Base-by-base conservation (phyloP, 2,797 vertebrate species). In the Thunnus albacares region DNA sequence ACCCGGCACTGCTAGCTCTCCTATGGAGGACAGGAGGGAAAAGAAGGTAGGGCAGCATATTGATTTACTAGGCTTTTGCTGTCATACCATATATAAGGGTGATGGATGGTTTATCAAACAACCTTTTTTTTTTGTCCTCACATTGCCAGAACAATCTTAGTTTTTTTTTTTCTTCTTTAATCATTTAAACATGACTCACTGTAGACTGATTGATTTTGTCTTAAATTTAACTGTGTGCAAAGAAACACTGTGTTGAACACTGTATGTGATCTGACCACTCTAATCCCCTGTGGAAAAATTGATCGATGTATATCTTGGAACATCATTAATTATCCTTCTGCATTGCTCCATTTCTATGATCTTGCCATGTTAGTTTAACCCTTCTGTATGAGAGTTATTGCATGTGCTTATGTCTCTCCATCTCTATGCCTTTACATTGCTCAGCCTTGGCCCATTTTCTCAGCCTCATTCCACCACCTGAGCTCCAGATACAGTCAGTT, bases 1-100 rank as follows among this genome's bases (percentile, higher is more conserved):
- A 90, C 96, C 97, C 75, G 90, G 95, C 90, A 94, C 97, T 89
- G 94, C 95, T 92, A 97, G 96, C 89, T 94, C 96, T 89, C 94
- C 96, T 88, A 96, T 97, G 95, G 98, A 98, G 94, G 97, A 97
- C 88, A 97, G 96, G 91, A 96, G 93, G 80, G 97, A 97, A 93
- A 94, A 95, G 91, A 98, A 97, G 97, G 98, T 98, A 97, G 71
- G 89, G 72, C 72, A 51, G 43, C 41, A 11, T 69, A 82, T 77
- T 71, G 86, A 90, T 90, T 90, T 73, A 82, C 30, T 71, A 59
- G 56, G 55, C 60, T 41, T 24, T 68, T 71, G 67, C 52, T 84
- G 65, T 86, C 69, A 72, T 53, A 67, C 74, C 58, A 84, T 66
- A 72, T 60, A 56, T 76, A 71, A 70, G 72, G 28, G 15, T 8